Evolutionary conservation across 2,888 invertebrate species (phyloP).

Genomic region (Lagria hirta): DNA sequence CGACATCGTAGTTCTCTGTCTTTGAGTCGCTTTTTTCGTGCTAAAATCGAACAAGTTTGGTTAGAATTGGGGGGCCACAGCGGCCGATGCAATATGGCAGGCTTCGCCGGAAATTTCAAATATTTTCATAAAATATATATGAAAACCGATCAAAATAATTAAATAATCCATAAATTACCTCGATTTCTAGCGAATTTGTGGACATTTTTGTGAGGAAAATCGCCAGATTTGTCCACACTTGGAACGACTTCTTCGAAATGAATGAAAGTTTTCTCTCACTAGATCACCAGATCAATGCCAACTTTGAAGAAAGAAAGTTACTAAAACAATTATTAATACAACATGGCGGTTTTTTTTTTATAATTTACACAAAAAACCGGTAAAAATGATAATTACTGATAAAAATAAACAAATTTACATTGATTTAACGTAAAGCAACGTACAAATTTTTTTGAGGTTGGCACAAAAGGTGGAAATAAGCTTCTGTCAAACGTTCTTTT

Average conservation of each 20-base stretch:
- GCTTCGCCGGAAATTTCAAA: conserved; percentile 13
- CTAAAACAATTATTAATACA: no score
- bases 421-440: no score
- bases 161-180: conserved; percentile 14
- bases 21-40: conserved; percentile 49
- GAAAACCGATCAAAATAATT: background rate
- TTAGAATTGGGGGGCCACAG: no score
- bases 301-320: conserved; percentile 12
- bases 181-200: conserved; percentile 25
- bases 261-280: conserved; percentile 14
- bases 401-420: no score
- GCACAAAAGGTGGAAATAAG: no score
- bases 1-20: conserved; percentile 45
- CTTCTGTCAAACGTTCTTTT: no score
- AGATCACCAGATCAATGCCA: conserved; percentile 13
- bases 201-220: conserved; percentile 21
- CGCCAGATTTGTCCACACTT: no score
- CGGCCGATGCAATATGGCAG: conserved; percentile 41
- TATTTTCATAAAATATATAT: conserved; percentile 1
- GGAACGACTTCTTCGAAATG: conserved; percentile 5
- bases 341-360: no score
- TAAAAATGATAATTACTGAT: no score
- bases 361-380: no score
- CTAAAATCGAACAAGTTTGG: conserved; percentile 32
- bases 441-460: no score